Conservation (phyloP, 1,140 invertebrate species). For the Drosophila miranda region DNA sequence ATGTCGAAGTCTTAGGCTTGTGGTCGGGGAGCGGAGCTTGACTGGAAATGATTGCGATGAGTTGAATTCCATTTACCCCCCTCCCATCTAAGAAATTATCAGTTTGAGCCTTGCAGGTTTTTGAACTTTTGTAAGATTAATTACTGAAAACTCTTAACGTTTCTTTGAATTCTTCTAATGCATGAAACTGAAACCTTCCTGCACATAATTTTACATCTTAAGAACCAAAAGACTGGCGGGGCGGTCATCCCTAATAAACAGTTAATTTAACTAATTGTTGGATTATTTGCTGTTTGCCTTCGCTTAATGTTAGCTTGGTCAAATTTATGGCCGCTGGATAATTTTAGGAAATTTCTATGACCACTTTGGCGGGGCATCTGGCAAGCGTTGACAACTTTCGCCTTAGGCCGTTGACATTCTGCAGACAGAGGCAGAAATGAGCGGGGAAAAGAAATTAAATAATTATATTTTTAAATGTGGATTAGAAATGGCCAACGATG, state of each 20-base stretch:
- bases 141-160: not conserved
- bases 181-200: not conserved
- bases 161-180: not conserved
- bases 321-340: slow-evolving; percentile 64
- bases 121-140: not conserved
- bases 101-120: slow-evolving; percentile 6
- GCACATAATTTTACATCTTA: slow-evolving; percentile 1
- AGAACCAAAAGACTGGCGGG: not conserved
- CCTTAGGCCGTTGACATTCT: slow-evolving; percentile 56
- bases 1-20: slow-evolving; percentile 43
- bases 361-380: slow-evolving; percentile 53
- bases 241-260: slow-evolving; percentile 19
- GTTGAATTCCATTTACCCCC: slow-evolving; percentile 12
- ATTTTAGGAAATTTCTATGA: slow-evolving; percentile 36
- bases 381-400: slow-evolving; percentile 41
- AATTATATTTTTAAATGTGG: slow-evolving; percentile 55
- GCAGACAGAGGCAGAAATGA: slow-evolving; percentile 51
- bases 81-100: slow-evolving; percentile 10
- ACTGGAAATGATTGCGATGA: slow-evolving; percentile 26
- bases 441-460: slow-evolving; percentile 29
- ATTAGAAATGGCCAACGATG: slow-evolving; percentile 48
- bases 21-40: slow-evolving; percentile 20
- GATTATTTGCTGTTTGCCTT: slow-evolving; percentile 55
- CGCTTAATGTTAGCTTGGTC: slow-evolving; percentile 46
- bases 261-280: slow-evolving; percentile 72